Conservation (phyloP, 2,888 invertebrate species). For the Sesia apiformis region DNA sequence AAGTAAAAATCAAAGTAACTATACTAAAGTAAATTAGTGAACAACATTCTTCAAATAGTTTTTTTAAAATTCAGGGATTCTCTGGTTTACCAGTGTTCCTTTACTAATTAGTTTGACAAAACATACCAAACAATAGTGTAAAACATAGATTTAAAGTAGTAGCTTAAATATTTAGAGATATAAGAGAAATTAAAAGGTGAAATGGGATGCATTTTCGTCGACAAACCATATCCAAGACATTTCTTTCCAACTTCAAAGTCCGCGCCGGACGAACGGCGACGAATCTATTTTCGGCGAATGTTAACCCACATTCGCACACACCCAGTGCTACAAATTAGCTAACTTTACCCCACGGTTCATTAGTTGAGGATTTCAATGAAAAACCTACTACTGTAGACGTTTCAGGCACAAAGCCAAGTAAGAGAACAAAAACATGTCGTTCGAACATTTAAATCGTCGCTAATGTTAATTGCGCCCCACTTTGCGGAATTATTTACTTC, state of each 20-base stretch:
- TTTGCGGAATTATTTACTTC: too few relatives aligned
- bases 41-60: too few relatives aligned
- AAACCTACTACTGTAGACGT: constrained; percentile 8
- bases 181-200: background rate
- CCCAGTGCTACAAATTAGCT: constrained; percentile 47
- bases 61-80: background rate
- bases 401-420: constrained; percentile 10
- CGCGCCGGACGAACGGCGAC: constrained; percentile 25
- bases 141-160: background rate
- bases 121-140: background rate
- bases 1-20: too few relatives aligned
- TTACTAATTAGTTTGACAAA: background rate
- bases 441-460: background rate
- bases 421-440: constrained; percentile 4
- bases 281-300: constrained; percentile 50
- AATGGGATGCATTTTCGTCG: background rate
- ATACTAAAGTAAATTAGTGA: too few relatives aligned
- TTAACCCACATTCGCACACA: constrained; percentile 53
- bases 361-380: constrained; percentile 19
- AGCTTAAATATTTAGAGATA: background rate
- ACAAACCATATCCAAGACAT: background rate
- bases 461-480: too few relatives aligned
- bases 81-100: too few relatives aligned
- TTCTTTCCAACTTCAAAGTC: constrained; percentile 2
- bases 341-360: constrained; percentile 31